Base-by-base conservation (phyloP, 2,888 invertebrate species). In the Temnothorax unifasciatus region DNA sequence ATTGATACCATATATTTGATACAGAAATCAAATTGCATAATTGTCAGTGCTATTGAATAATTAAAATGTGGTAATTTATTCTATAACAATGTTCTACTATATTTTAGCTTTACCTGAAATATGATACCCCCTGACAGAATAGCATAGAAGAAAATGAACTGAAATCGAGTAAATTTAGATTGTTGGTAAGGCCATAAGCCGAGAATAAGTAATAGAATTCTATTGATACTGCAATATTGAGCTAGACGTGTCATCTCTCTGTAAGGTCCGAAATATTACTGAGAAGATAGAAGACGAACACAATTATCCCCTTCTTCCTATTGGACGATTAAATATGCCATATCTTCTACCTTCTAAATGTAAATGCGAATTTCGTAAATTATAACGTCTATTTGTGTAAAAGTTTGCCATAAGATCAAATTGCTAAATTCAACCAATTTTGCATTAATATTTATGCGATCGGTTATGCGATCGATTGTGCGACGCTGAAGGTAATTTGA, bases 161-260 rank as follows among this genome's bases (percentile, higher is more conserved):
- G 74, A 44, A 59, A 13, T 29, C 5, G 41, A n/a, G 29, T 29
- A 44, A 59, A 18, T 25, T 25, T 57, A 0, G 73, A 25, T 73
- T 73, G 73, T 15, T 41, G 54, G 11, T 57, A 73, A 3, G 73
- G 73, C 73, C 73, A 73, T 13, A 73, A 57, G 18, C 73, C 73
- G 2, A 73, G 1, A 57, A 1, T 3, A 6, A 73, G 41, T 9
- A 57, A 54, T 13, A 41, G 9, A 5, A 73, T 38, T 52, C 38
- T 52, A 4, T 71, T 54, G 3, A 71, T 3, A n/a, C 1, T 71
- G 4, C 4, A 38, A 54, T 54, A 8, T 2, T 41, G 41, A 13
- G 5, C 41, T 8, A 21, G 3, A 25, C 2, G 34, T 5, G 25
- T 57, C 73, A 73, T 73, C 13, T 25, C 6, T 57, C 6, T 50